phyloP scores from a whole-genome alignment of 2,888 invertebrate genomes.

The Noctua janthe region DNA sequence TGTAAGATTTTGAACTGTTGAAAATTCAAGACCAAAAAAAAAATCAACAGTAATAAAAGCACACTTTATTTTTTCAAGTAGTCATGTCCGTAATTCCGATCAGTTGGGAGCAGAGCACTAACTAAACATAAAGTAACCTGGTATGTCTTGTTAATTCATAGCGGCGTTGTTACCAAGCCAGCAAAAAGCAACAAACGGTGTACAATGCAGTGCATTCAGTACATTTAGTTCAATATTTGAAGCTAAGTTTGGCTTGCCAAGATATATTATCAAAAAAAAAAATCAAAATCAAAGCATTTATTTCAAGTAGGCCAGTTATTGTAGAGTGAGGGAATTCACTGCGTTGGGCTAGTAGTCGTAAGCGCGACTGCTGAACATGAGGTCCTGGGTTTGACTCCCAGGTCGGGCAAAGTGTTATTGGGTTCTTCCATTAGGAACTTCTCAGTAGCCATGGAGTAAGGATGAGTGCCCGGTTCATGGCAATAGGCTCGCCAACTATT shows the following conservation, averaged over 20 bases:
- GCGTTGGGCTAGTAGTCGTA: no score
- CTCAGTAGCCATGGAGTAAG: no score
- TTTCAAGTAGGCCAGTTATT: no score
- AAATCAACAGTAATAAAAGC: neutral
- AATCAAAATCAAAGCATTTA: no score
- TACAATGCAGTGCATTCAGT: neutral
- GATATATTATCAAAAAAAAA: no score
- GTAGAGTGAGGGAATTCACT: no score
- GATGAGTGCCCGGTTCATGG: no score
- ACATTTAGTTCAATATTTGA: slow-evolving; percentile 17
- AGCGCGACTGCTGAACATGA: no score
- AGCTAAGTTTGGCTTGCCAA: slow-evolving; percentile 3
- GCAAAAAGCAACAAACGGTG: slow-evolving; percentile 5
- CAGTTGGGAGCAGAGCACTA: neutral
- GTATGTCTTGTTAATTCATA: neutral
- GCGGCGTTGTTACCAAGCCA: neutral
- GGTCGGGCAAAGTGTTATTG: no score
- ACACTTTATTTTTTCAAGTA: neutral
- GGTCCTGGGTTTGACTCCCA: no score
- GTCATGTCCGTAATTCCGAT: neutral
- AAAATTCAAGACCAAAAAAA: neutral
- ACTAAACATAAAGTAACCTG: neutral
- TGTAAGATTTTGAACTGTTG: neutral
- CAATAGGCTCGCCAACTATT: no score
- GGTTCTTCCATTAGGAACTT: no score